Base-by-base conservation (phyloP, 2,113 vertebrate genomes). In the Alectura lathami region DNA sequence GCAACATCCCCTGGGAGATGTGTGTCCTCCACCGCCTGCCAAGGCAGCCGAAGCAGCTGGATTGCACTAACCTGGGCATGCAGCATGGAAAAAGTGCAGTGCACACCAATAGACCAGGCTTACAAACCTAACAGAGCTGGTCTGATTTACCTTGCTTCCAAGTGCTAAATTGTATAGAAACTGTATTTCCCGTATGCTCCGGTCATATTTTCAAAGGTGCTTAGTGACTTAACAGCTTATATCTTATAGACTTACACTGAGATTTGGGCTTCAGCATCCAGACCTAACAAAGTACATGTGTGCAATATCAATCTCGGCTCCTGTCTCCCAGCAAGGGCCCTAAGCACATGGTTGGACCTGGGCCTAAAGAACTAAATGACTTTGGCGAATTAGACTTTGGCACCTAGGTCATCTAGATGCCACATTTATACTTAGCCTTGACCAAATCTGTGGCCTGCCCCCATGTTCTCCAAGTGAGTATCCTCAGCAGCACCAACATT, bases 401-500 rank as follows among this genome's bases (percentile, higher is more conserved):
- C 73, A 57, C n/a, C 60, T 57, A 40, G 79, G 36, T 38, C 69
- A 53, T 54, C 11, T 45, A 62, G 45, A 57, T 50, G 36, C 3
- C 36, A 7, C 51, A 14, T 53, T 87, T 83, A 6, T 73, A 57
- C 54, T 82, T 83, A 76, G 68, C 26, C 59, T 45, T 60, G 75
- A 66, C 38, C 38, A 70, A 83, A 47, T 27, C 74, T 83, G 54
- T 50, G 59, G 74, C 74, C 62, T 89, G 34, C 47, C 34, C 63
- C 51, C 38, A 53, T 34, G 8, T 45, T 87, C 70, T 94, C 22
- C 57, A 86, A 7, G 7, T 80, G 74, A 77, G 87, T 83, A 91
- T 89, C 67, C 82, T 89, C 82, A 83, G 63, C 50, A 94, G 30
- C 87, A 89, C 29, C 89, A 86, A 92, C 78, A 50, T 88, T 92